phyloP scores from a whole-genome alignment of 2,888 invertebrate species.

The Druceiella hillmani region DNA sequence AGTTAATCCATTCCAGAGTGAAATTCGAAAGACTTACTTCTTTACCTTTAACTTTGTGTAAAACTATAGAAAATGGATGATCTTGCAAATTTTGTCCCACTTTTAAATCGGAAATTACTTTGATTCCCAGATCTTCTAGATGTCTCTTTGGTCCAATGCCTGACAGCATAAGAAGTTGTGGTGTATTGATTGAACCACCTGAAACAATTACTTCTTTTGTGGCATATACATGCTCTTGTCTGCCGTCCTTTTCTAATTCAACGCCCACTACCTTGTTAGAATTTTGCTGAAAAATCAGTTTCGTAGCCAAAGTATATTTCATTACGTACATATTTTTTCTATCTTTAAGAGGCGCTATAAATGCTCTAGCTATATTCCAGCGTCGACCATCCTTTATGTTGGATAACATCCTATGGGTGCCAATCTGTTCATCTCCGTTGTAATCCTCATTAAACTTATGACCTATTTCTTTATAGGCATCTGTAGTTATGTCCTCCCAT shows the following conservation, averaged over 20 bases:
- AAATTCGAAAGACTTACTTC: conserved; percentile 29
- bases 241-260: conserved; percentile 33
- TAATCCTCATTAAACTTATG: conserved; percentile 33
- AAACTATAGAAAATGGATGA: conserved; percentile 44
- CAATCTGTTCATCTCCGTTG: conserved; percentile 44
- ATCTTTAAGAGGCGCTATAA: conserved; percentile 36
- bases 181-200: conserved; percentile 47
- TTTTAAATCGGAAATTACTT: conserved; percentile 37
- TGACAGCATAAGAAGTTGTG: conserved; percentile 47
- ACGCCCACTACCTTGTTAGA: conserved; percentile 42
- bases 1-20: conserved; percentile 35
- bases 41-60: conserved; percentile 35
- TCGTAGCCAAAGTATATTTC: conserved; percentile 48
- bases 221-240: conserved; percentile 32
- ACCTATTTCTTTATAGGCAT: conserved; percentile 43
- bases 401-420: conserved; percentile 38
- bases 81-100: conserved; percentile 52
- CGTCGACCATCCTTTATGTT: conserved; percentile 43
- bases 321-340: conserved; percentile 41
- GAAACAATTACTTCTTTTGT: conserved; percentile 49
- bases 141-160: conserved; percentile 47
- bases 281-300: conserved; percentile 45
- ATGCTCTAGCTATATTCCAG: conserved; percentile 51
- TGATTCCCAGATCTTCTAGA: conserved; percentile 34
- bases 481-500: conserved; percentile 31